These are phyloP conservation scores for Strix aluco DNA, from an alignment of 2,113 vertebrate species.

Conservation along the genomic window DNA sequence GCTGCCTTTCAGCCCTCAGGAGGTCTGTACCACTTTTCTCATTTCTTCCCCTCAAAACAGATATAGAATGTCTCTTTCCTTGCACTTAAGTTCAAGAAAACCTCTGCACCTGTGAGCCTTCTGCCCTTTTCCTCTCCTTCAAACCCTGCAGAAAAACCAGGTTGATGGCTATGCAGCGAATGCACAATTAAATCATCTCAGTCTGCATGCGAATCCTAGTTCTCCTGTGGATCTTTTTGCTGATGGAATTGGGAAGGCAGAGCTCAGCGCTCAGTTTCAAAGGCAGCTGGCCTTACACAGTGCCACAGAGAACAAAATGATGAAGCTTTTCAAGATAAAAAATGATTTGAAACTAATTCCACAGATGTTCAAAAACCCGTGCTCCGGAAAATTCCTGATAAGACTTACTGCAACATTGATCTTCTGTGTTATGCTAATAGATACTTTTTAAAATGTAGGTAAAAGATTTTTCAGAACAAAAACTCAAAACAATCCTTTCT, in stretches of 20 bases:
- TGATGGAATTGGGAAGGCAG: slow-evolving; percentile 22
- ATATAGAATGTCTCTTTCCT: background rate
- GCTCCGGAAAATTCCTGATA: background rate
- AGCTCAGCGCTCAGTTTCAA: background rate
- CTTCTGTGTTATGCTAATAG: background rate
- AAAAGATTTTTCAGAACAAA: background rate
- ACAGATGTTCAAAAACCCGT: background rate
- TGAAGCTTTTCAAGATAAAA: background rate
- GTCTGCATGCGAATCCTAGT: background rate
- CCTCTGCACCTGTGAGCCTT: background rate
- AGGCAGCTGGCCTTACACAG: background rate
- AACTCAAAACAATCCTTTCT: background rate
- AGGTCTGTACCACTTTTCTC: background rate
- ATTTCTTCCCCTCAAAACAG: background rate
- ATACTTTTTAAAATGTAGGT: background rate
- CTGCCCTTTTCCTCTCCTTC: background rate
- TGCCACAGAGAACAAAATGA: background rate
- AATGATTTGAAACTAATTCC: background rate
- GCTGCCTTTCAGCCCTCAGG: background rate
- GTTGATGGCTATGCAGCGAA: fast-evolving
- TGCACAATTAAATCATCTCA: background rate
- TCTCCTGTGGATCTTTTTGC: background rate
- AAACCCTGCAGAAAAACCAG: background rate
- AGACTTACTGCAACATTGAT: background rate
- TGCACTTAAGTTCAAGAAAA: background rate